These are phyloP conservation scores for Ambastaia sidthimunki DNA, from an alignment of 2,797 vertebrate genomes.

Conservation along the genomic window DNA sequence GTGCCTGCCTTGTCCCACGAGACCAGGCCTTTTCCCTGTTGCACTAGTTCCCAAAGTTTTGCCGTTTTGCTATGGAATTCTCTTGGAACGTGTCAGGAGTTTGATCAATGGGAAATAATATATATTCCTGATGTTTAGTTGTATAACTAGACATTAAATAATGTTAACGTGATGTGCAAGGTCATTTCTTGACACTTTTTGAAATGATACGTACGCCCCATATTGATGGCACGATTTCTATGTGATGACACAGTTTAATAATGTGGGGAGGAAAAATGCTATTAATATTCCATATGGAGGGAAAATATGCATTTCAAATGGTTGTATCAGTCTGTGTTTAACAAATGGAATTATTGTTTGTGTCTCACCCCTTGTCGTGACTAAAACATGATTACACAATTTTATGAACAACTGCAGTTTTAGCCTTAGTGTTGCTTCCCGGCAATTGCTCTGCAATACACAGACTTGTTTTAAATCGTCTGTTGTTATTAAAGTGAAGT, in stretches of 20 bases:
- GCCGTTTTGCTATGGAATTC: constrained; percentile 86
- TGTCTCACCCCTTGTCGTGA: constrained; percentile 71
- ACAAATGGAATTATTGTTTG: constrained; percentile 65
- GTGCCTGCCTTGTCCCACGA: constrained; percentile 90
- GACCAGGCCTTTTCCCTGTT: constrained; percentile 87
- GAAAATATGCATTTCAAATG: constrained; percentile 68
- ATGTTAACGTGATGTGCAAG: constrained; percentile 81
- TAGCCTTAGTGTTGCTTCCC: constrained; percentile 2
- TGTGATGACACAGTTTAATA: constrained; percentile 69
- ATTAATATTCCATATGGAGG: constrained; percentile 71
- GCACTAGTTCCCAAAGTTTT: constrained; percentile 97
- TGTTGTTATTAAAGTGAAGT: constrained; percentile 5
- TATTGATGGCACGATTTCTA: constrained; percentile 88
- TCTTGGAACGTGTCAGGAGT: constrained; percentile 80
- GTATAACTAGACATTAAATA: constrained; percentile 77
- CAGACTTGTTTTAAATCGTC: constrained; percentile 14
- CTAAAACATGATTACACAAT: constrained; percentile 28
- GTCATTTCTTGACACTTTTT: constrained; percentile 83
- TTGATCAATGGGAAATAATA: constrained; percentile 82
- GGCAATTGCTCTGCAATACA: constrained; percentile 8
- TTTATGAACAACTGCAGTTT: background rate
- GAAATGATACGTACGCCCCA: constrained; percentile 83
- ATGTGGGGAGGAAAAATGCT: constrained; percentile 74
- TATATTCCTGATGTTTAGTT: constrained; percentile 83
- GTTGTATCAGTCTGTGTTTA: constrained; percentile 63